These are phyloP conservation scores for Paramormyrops kingsleyae DNA, from an alignment of 2,113 vertebrate species.

Conservation along the genomic window DNA sequence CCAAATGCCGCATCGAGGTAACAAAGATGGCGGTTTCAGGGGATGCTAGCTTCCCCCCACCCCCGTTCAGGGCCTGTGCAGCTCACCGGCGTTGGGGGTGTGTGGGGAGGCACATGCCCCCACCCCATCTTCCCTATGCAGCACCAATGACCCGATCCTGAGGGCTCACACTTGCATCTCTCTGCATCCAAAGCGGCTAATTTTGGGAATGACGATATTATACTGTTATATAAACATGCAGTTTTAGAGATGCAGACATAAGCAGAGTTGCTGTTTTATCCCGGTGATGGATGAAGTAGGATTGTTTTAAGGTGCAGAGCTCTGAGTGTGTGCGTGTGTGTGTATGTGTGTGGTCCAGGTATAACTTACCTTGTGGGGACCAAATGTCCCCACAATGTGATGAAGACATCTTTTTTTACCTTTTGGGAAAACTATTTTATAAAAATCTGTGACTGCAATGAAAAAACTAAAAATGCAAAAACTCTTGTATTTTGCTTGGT, in stretches of 20 bases:
- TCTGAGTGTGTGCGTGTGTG: background rate
- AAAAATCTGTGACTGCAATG: no score
- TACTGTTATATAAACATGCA: background rate
- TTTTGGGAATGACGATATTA: background rate
- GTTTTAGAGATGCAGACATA: background rate
- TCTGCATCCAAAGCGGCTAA: background rate
- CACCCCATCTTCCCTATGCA: background rate
- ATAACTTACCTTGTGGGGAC: no score
- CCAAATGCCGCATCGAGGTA: slow-evolving; percentile 31
- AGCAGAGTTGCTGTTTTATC: background rate
- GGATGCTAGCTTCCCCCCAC: background rate
- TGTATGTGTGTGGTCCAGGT: background rate
- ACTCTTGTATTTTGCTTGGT: no score
- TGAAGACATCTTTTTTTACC: no score
- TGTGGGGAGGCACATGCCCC: background rate
- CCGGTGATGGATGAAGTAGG: background rate
- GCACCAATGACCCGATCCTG: background rate
- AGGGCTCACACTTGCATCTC: background rate
- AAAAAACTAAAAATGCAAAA: no score
- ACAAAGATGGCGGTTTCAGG: slow-evolving; percentile 27
- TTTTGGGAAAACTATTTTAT: no score
- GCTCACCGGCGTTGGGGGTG: background rate
- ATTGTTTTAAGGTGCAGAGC: background rate
- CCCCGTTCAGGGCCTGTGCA: background rate
- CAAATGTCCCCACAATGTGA: background rate